These are phyloP conservation scores for Manacus vitellinus DNA, from an alignment of 2,113 vertebrate species.

Conservation along the genomic window DNA sequence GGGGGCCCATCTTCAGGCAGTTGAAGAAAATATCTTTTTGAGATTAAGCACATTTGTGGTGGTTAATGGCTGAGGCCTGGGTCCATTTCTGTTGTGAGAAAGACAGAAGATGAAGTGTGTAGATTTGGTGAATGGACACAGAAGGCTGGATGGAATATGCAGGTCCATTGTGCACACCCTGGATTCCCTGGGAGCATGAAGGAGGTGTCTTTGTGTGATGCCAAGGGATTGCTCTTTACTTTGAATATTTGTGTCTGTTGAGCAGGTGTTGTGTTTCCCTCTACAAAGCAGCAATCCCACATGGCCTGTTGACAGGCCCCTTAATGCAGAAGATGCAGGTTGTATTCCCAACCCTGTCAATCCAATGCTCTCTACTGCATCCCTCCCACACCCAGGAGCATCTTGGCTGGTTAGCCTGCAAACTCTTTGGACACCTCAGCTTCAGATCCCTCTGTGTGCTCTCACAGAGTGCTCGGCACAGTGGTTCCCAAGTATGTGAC, in stretches of 20 bases:
- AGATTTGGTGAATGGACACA: rapidly evolving
- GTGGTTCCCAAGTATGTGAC: not conserved
- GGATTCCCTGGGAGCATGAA: not conserved
- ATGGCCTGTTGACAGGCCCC: not conserved
- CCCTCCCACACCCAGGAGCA: not conserved
- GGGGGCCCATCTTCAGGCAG: not conserved
- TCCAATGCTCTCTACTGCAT: not conserved
- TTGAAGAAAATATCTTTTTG: not conserved
- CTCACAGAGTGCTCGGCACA: not conserved
- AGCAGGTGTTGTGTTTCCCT: slow-evolving; percentile 30
- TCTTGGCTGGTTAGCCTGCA: not conserved
- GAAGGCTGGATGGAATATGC: not conserved
- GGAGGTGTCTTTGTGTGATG: not conserved
- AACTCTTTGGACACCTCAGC: not conserved
- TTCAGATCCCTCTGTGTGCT: not conserved
- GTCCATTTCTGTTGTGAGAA: not conserved
- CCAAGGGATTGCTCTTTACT: not conserved
- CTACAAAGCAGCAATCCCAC: not conserved
- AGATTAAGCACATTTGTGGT: not conserved
- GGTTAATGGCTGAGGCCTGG: not conserved
- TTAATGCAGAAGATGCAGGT: not conserved
- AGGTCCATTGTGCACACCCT: not conserved
- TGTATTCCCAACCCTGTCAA: slow-evolving; percentile 54
- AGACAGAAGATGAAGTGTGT: not conserved
- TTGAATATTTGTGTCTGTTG: slow-evolving; percentile 21